Percentiles rank a stretch among this genome's conserved stretches.
phyloP scores from a whole-genome alignment of 2,797 vertebrate genomes.

The Macropodus opercularis region DNA sequence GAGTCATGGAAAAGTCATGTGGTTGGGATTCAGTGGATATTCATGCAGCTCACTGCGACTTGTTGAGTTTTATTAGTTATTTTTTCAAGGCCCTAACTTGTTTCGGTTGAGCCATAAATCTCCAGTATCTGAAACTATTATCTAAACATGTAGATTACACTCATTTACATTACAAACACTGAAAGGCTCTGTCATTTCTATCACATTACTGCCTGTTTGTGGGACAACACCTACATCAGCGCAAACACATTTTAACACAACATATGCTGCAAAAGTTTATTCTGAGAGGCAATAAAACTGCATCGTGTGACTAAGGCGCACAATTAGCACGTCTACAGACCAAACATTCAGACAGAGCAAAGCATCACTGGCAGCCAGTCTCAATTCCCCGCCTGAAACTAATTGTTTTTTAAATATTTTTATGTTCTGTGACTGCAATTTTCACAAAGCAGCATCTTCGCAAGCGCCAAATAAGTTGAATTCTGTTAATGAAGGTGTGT shows the following conservation, averaged over 20 bases:
- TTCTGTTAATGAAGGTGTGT: too few species aligned
- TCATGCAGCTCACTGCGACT: too few species aligned
- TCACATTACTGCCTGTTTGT: conserved; percentile 35
- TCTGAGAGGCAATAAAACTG: conserved; percentile 16
- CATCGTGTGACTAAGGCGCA: background rate
- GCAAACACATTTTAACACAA: conserved; percentile 21
- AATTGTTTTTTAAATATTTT: background rate
- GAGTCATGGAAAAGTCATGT: conserved; percentile 44
- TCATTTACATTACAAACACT: conserved; percentile 61
- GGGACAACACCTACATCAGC: conserved; percentile 18
- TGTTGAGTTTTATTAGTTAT: background rate
- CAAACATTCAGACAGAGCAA: background rate
- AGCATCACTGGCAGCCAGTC: background rate
- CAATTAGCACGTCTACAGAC: background rate
- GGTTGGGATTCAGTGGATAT: conserved; percentile 1
- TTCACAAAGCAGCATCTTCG: too few species aligned
- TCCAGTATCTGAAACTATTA: conserved; percentile 28
- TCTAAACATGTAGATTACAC: conserved; percentile 42
- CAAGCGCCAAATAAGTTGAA: too few species aligned
- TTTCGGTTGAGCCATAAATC: conserved; percentile 46
- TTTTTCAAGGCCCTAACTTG: background rate
- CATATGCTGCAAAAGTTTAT: conserved; percentile 51
- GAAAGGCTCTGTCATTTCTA: conserved; percentile 39
- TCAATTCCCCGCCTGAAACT: background rate
- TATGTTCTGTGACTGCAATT: too few species aligned